phyloP scores from a whole-genome alignment of 2,888 invertebrate genomes.

The Gibbula magus region DNA sequence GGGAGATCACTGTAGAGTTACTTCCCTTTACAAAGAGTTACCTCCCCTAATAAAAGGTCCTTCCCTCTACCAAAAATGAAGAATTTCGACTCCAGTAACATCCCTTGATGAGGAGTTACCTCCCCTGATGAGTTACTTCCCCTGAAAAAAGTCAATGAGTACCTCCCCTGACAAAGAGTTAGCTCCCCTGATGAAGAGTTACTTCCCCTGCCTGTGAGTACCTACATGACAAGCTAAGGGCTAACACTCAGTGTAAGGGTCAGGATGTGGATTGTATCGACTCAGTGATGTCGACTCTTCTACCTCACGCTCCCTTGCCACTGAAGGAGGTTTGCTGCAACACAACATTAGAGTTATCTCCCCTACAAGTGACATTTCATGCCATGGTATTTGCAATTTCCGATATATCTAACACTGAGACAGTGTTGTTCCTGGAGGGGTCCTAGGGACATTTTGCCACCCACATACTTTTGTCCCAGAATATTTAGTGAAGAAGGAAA shows the following conservation, averaged over 20 bases:
- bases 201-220: conserved; percentile 14
- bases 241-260: conserved; percentile 22
- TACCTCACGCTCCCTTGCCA: neutral
- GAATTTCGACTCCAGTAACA: no score
- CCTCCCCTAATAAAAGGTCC: neutral
- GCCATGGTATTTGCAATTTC: no score
- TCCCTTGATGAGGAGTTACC: neutral
- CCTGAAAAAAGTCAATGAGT: neutral
- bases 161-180: neutral
- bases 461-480: no score
- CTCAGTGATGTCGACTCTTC: neutral
- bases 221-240: neutral
- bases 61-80: neutral
- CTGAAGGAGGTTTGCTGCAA: neutral
- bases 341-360: conserved; percentile 12
- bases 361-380: neutral
- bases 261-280: neutral
- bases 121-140: neutral
- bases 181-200: neutral
- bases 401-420: no score
- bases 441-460: no score
- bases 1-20: neutral
- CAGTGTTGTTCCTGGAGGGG: no score
- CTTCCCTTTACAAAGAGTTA: neutral
- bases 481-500: no score